Evolutionary conservation across 2,113 vertebrate genomes (phyloP).

Genomic region (Indri indri): DNA sequence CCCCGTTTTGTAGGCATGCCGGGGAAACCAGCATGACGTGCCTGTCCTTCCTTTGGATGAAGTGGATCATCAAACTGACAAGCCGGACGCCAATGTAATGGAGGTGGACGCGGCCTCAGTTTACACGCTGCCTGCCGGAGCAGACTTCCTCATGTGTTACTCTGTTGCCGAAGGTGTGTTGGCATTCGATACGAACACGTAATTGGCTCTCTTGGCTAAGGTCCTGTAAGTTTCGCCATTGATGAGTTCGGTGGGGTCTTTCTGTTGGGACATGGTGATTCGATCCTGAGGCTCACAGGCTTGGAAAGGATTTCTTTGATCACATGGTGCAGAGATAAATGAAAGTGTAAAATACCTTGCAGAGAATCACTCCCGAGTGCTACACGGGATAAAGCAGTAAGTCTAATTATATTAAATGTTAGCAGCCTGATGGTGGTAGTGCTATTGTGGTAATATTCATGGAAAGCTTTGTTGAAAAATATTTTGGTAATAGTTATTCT

Average conservation of each 20-base stretch:
- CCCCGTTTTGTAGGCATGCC: constrained; percentile 88
- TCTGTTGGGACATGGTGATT: background rate
- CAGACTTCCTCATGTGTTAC: constrained; percentile 98
- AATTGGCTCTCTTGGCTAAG: background rate
- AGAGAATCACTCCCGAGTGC: background rate
- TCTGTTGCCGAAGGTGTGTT: constrained; percentile 95
- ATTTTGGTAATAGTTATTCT: background rate
- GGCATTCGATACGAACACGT: fast-evolving
- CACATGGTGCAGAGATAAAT: background rate
- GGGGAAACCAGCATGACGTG: constrained; percentile 91
- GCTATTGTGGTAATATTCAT: background rate
- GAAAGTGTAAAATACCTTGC: background rate
- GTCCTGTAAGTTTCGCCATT: background rate
- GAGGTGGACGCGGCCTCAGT: constrained; percentile 90
- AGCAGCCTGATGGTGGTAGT: background rate
- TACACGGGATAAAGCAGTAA: background rate
- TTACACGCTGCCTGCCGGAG: constrained; percentile 93
- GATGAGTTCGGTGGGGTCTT: background rate
- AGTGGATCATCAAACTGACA: constrained; percentile 74
- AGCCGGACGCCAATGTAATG: constrained; percentile 75
- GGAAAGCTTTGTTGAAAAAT: background rate
- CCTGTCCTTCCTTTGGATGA: constrained; percentile 86
- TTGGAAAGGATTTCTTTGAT: background rate
- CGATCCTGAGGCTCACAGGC: background rate
- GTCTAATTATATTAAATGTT: background rate